Conservation (phyloP, 2,888 invertebrate species). For the Caenorhabditis wallacei region DNA sequence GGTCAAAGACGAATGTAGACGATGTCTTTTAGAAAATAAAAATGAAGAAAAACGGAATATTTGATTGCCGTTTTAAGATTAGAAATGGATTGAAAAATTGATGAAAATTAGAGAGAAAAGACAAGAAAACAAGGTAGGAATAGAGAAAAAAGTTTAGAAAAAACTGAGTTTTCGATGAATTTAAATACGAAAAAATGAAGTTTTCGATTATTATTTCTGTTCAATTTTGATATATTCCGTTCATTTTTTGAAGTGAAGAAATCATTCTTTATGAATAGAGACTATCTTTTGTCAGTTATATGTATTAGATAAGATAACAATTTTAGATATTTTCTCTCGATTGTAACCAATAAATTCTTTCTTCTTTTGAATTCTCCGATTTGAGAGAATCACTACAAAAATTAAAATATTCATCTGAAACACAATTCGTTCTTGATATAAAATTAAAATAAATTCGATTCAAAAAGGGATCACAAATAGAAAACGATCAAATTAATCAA, state of each 20-base stretch:
- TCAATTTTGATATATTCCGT: too few relatives aligned
- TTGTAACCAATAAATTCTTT: too few relatives aligned
- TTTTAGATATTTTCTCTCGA: too few relatives aligned
- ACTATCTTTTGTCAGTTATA: too few relatives aligned
- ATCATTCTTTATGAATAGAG: too few relatives aligned
- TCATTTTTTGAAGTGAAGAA: too few relatives aligned
- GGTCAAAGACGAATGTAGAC: slow-evolving; percentile 22
- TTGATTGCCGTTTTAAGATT: slow-evolving; percentile 46
- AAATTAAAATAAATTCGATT: too few relatives aligned
- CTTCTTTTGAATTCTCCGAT: too few relatives aligned
- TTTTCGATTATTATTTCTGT: background rate
- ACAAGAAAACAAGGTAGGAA: background rate
- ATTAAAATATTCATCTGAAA: too few relatives aligned
- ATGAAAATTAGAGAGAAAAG: background rate
- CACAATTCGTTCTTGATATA: too few relatives aligned
- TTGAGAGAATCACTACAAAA: too few relatives aligned
- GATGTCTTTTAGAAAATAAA: slow-evolving; percentile 23
- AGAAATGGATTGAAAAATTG: slow-evolving; percentile 6
- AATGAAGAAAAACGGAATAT: background rate
- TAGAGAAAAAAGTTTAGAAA: background rate
- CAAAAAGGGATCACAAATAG: background rate
- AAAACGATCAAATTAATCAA: background rate
- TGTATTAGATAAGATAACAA: too few relatives aligned
- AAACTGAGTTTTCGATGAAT: background rate
- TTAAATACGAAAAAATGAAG: background rate